Evolutionary conservation across 2,797 vertebrate species (phyloP).

Genomic region (Botia almorhae): DNA sequence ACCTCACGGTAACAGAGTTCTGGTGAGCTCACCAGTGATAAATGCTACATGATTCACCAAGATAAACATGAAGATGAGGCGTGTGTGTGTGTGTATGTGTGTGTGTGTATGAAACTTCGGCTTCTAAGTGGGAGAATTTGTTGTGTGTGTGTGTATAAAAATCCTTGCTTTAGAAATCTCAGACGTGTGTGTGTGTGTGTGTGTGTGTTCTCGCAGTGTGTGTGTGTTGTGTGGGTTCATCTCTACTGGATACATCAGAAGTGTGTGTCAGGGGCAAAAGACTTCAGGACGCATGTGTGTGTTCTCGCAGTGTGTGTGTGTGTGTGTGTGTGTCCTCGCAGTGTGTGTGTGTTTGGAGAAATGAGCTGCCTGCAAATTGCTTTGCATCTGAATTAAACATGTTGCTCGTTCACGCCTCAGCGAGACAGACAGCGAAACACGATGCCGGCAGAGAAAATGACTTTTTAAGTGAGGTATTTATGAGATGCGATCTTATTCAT

Average conservation of each 20-base stretch:
- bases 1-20: conserved; percentile 52
- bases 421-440: conserved; percentile 75
- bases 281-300: conserved; percentile 13
- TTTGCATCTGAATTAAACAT: conserved; percentile 78
- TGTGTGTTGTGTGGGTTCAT: conserved; percentile 6
- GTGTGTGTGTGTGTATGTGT: conserved; percentile 26
- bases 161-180: not conserved
- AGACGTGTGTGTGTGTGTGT: not conserved
- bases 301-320: no score
- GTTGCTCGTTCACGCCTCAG: conserved; percentile 69
- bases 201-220: no score
- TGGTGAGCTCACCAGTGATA: conserved; percentile 46
- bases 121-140: no score
- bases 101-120: no score
- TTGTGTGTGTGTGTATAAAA: not conserved
- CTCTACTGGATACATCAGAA: not conserved
- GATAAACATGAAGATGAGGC: conserved; percentile 59
- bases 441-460: conserved; percentile 75
- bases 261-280: conserved; percentile 22
- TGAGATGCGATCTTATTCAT: conserved; percentile 79
- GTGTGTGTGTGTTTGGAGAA: conserved; percentile 43
- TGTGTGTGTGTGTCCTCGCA: no score
- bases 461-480: conserved; percentile 83
- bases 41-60: conserved; percentile 53
- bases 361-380: conserved; percentile 66